These are phyloP conservation scores for Alosa sapidissima DNA, from an alignment of 2,797 vertebrate species.

Conservation along the genomic window DNA sequence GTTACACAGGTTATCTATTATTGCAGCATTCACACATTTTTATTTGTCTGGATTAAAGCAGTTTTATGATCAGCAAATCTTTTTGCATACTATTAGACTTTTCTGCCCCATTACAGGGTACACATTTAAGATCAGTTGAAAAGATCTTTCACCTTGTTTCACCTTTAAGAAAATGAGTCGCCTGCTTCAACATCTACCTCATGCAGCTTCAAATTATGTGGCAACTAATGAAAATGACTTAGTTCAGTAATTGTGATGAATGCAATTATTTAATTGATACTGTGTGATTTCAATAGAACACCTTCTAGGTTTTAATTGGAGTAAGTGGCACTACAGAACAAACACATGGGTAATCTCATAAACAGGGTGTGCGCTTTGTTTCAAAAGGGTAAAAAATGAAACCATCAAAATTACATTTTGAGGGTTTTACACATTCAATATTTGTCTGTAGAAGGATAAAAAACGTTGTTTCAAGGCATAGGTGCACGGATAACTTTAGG, in stretches of 20 bases:
- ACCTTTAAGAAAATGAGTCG: not conserved
- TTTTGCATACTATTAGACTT: too few species aligned
- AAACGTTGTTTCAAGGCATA: too few species aligned
- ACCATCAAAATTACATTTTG: too few species aligned
- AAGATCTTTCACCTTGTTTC: not conserved
- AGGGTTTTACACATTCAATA: too few species aligned
- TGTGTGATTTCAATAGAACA: constrained; percentile 27
- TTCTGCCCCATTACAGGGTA: not conserved
- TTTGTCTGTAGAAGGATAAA: too few species aligned
- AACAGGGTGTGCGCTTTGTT: too few species aligned
- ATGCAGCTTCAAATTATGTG: constrained; percentile 10
- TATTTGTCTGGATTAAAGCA: too few species aligned
- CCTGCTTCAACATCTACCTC: not conserved
- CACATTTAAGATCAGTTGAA: not conserved
- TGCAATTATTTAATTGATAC: constrained; percentile 15
- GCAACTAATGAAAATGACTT: not conserved
- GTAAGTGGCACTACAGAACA: constrained; percentile 27
- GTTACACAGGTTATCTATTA: too few species aligned
- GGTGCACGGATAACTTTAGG: too few species aligned
- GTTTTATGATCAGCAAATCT: too few species aligned
- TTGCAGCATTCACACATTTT: too few species aligned
- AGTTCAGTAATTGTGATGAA: constrained; percentile 32
- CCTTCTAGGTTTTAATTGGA: constrained; percentile 32
- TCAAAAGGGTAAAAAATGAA: too few species aligned
- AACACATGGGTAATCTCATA: not conserved